Percentiles rank a stretch among this genome's conserved stretches.
Evolutionary conservation across 2,113 vertebrate genomes (phyloP).

Genomic region (Ascaphus truei): DNA sequence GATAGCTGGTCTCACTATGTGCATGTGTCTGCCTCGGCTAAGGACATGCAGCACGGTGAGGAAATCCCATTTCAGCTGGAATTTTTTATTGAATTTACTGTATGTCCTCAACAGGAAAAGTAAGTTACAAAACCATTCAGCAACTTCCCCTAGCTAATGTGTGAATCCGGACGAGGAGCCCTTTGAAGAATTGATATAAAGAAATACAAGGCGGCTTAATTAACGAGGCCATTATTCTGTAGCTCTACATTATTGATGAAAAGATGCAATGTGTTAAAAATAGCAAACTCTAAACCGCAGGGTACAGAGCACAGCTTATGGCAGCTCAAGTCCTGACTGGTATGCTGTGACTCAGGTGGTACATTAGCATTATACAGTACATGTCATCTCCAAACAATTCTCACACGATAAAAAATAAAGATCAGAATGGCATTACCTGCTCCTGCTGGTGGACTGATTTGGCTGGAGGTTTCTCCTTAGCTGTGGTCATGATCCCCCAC

Average conservation of each 20-base stretch:
- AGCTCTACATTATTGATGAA: conserved; percentile 32
- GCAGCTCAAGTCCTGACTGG: conserved; percentile 35
- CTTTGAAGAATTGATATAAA: neutral
- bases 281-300: conserved; percentile 27
- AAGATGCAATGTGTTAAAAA: conserved; percentile 42
- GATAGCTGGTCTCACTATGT: too few species aligned
- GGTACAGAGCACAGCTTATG: conserved; percentile 35
- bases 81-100: too few species aligned
- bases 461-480: conserved; percentile 80
- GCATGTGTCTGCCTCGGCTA: too few species aligned
- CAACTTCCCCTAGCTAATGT: conserved; percentile 5
- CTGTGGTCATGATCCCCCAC: conserved; percentile 84
- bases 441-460: conserved; percentile 87
- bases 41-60: too few species aligned
- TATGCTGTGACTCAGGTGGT: conserved; percentile 37
- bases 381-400: neutral
- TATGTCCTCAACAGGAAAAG: too few species aligned
- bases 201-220: conserved; percentile 38
- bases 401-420: neutral
- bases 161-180: neutral
- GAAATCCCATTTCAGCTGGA: too few species aligned
- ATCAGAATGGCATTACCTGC: conserved; percentile 71
- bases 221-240: conserved; percentile 13
- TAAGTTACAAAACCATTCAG: conserved; percentile 8
- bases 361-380: conserved; percentile 22